A percentile compares a stretch with the other conserved stretches of the same genome.
Conservation (phyloP, 2,113 vertebrate species). For the Corythornis vintsioides region DNA sequence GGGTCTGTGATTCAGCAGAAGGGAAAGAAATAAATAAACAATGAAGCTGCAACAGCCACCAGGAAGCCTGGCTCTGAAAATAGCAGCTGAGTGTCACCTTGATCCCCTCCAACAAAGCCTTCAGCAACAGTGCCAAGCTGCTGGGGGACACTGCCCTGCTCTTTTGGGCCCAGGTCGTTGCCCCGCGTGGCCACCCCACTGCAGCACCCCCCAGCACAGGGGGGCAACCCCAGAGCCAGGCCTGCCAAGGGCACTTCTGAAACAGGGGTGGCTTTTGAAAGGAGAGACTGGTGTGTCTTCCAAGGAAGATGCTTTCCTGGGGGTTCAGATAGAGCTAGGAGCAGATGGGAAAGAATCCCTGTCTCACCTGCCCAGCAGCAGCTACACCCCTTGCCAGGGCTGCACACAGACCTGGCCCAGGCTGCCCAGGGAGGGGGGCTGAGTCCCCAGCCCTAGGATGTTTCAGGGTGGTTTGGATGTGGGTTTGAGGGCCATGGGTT, state of each 20-base stretch:
- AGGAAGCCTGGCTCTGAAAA: conserved; percentile 46
- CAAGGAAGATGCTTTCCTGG: background rate
- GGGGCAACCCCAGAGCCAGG: rapidly evolving
- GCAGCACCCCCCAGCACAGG: background rate
- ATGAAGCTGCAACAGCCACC: background rate
- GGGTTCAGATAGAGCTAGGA: background rate
- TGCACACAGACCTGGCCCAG: rapidly evolving
- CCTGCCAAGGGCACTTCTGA: background rate
- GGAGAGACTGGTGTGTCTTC: background rate
- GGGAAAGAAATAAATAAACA: background rate
- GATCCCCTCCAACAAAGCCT: conserved; percentile 29
- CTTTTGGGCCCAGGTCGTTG: background rate
- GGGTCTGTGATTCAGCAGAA: conserved; percentile 30
- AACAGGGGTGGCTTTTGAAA: background rate
- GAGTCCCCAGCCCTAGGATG: too few species aligned
- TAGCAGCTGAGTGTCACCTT: conserved; percentile 53
- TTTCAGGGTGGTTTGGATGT: too few species aligned
- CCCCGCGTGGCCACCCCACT: background rate
- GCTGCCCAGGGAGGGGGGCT: too few species aligned
- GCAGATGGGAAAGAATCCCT: background rate
- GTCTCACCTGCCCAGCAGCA: rapidly evolving
- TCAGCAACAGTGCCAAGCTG: background rate
- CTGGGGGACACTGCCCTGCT: conserved; percentile 20
- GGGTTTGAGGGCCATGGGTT: too few species aligned
- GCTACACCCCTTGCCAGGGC: rapidly evolving